Evolutionary conservation across 2,113 vertebrate species (phyloP).

Genomic region (Chunga burmeisteri): DNA sequence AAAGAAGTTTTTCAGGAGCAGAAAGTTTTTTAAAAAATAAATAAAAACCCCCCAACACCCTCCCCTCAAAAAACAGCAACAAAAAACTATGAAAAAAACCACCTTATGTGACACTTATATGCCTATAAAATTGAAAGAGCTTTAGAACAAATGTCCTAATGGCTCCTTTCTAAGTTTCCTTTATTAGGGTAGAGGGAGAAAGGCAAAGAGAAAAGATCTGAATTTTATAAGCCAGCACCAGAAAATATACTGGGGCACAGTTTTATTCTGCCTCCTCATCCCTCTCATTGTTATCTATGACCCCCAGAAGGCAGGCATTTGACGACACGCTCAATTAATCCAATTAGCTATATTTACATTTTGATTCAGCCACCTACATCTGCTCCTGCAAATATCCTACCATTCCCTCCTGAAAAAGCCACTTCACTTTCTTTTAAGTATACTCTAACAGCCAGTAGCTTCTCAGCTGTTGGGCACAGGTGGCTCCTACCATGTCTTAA

Average conservation of each 20-base stretch:
- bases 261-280: neutral
- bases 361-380: neutral
- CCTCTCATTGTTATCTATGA: neutral
- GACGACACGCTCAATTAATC: conserved; percentile 18
- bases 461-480: neutral
- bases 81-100: neutral
- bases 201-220: neutral
- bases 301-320: neutral
- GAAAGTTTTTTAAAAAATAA: neutral
- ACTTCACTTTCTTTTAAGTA: neutral
- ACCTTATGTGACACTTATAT: neutral
- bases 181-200: neutral
- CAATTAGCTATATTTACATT: conserved; percentile 1
- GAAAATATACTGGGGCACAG: neutral
- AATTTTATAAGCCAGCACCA: neutral
- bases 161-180: neutral
- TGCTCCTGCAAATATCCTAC: neutral
- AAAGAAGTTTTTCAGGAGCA: neutral
- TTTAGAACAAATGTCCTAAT: neutral
- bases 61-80: neutral
- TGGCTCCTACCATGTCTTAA: neutral
- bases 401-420: neutral
- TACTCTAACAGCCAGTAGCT: neutral
- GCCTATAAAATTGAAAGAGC: neutral
- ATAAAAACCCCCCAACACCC: neutral